A percentile compares a stretch with the other conserved stretches of the same genome.
These are phyloP conservation scores for Irena cyanogastra DNA, from an alignment of 2,113 vertebrate species.

Conservation along the genomic window DNA sequence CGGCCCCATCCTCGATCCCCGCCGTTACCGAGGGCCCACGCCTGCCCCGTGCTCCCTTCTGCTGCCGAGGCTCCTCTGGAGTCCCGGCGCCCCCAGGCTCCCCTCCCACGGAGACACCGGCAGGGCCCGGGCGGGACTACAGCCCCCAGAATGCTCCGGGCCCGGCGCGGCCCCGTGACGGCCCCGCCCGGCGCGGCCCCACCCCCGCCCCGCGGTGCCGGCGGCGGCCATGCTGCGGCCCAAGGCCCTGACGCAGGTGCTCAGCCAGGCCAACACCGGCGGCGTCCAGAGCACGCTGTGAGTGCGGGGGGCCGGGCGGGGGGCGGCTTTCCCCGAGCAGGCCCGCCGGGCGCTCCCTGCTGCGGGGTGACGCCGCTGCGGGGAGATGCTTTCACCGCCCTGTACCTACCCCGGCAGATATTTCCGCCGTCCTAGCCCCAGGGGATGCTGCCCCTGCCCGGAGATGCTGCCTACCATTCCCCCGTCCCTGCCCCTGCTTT, in stretches of 20 bases:
- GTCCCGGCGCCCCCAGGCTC: no score
- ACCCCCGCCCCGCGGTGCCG: neutral
- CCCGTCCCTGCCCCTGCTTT: neutral
- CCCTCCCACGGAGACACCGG: no score
- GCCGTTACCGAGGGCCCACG: neutral
- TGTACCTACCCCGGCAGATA: neutral
- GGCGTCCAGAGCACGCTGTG: conserved; percentile 97
- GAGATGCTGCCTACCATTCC: neutral
- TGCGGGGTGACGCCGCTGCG: neutral
- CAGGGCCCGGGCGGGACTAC: neutral
- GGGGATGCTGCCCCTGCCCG: neutral
- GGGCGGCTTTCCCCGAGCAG: neutral
- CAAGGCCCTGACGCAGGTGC: conserved; percentile 93
- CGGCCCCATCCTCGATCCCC: neutral
- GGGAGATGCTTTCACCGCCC: neutral
- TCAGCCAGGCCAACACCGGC: conserved; percentile 95
- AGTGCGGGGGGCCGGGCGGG: conserved; percentile 52
- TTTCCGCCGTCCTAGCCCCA: neutral
- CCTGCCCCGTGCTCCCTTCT: neutral
- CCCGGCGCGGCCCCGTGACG: neutral
- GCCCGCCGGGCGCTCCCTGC: no score
- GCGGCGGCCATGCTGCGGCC: conserved; percentile 83
- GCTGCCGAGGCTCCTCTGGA: neutral
- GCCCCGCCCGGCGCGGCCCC: neutral
- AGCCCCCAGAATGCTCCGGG: neutral